These are phyloP conservation scores for Lipotes vexillifer DNA, from an alignment of 2,113 vertebrate genomes.

Conservation along the genomic window DNA sequence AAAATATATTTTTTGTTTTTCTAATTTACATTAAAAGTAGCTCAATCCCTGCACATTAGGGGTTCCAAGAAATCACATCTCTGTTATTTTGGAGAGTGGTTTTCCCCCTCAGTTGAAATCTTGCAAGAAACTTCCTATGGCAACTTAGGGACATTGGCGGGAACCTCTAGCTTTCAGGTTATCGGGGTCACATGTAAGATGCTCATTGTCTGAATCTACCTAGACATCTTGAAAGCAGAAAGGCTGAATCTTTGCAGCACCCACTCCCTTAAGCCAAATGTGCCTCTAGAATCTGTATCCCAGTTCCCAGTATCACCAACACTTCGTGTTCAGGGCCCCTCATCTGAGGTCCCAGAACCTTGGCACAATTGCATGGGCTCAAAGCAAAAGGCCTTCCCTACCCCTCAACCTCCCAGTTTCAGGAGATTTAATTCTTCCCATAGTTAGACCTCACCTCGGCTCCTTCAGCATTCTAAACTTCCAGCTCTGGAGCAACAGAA, in stretches of 20 bases:
- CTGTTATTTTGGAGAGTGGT: neutral
- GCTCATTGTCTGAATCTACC: neutral
- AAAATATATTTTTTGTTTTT: conserved; percentile 13
- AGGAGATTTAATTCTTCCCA: neutral
- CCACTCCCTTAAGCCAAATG: neutral
- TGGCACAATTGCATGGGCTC: no score
- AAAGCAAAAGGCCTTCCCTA: neutral
- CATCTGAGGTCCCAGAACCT: neutral
- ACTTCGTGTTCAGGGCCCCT: neutral
- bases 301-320: no score
- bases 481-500: neutral
- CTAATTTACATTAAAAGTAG: conserved; percentile 42
- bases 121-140: neutral
- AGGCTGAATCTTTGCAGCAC: neutral
- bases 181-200: neutral
- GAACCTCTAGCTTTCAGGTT: neutral
- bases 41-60: neutral
- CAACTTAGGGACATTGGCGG: neutral
- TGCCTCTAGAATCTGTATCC: neutral
- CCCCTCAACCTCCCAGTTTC: neutral
- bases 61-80: conserved; percentile 37
- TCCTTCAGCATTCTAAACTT: neutral
- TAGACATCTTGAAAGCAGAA: neutral
- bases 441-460: neutral
- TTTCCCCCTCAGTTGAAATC: neutral